Base-by-base conservation (phyloP, 2,113 vertebrate species). In the Dicaeum eximium region DNA sequence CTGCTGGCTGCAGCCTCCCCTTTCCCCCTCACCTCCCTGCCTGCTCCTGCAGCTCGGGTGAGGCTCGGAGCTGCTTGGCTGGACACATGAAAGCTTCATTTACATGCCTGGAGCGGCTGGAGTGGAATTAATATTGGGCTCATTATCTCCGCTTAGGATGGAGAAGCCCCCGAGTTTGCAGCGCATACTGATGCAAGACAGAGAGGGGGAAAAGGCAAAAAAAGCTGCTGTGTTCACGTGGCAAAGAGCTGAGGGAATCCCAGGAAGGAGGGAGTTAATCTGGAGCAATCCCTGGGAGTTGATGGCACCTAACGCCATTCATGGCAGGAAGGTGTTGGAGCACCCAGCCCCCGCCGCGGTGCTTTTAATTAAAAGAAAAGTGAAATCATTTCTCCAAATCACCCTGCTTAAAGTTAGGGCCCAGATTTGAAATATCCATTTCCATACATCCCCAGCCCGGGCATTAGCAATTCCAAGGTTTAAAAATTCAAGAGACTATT, bases 361-460 rank as follows among this genome's bases (percentile, higher is more conserved):
- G 42, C 58, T 91, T 95, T 94, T 95, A 96, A 97, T 95, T 95
- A 93, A 95, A 96, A 91, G 80, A 37, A 40, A 88, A 93, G 84
- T 54, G 94, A 95, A 95, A 96, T 93, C 53, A 92, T 97, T 97
- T 96, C 92, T 93, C 86, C 93, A 84, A 93, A 95, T 91, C 84
- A 83, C 54, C 47, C 56, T 72, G 10, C 81, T 53, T 79, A 20
- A 87, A 91, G 71, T 67, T 80, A 28, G 25, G 53, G 48, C 70
- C 38, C 50, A 15, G 47, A 53, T 89, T 35, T 50, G 61, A 82
- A 93, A 85, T 33, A 92, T 28, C 81, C 66, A 80, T 92, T 89
- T 89, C 81, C 74, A 72, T 67, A 60, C 61, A 64, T 92, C 84
- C 72, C 13, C 67, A 73, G 45, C 5, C 58, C 17, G 67, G 64